Evolutionary conservation across 2,113 vertebrate genomes (phyloP), one percentile per base, ranked within the genome.

Genomic region (Rhinichthys klamathensis): DNA sequence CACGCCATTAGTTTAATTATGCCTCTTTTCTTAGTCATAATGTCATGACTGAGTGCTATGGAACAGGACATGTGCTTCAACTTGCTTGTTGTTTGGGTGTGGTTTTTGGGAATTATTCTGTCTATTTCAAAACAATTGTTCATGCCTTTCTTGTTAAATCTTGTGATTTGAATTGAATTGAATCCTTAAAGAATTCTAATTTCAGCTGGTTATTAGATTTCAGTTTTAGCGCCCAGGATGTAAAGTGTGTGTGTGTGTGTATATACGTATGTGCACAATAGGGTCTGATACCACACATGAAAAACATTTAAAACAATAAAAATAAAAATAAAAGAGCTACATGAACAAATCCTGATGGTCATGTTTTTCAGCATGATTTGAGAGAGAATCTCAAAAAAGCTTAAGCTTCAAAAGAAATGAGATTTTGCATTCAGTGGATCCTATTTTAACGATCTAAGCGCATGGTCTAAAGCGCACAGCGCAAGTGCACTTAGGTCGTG

Each of bases 1-100:
- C 54, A 79, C 6, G 3, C 56, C 76, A 58, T 41, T 79, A 25
- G 6, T 61, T 41, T 38, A n/a, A 79, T 41, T 25, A 79, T 44
- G 56, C 35, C 21, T 72, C 69, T 32, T 32, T 15, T 76, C 25
- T 54, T 54, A 81, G 61, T 35, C 44, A 65, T 81, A 11, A 46
- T 51, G 80, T 65, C 58, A 46, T 65, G 61, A 23, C 21, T 0
- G 15, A 58, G 81, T 4, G 8, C 65, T 25, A 12, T 18, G 25
- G 46, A 72, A 25, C 23, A 38, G 67, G 65, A 58, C 81, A 69
- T 58, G 8, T 73, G 65, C 70, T 83, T 83, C 10, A 30, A 83
- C 81, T 58, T 83, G 81, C 2, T 12, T 72, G 15, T 41, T 81
- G 41, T 51, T 58, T 41, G 49, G 67, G 81, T 72, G 81, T 38